Base-by-base conservation (phyloP, 2,888 invertebrate species). In the Desoria tigrina region DNA sequence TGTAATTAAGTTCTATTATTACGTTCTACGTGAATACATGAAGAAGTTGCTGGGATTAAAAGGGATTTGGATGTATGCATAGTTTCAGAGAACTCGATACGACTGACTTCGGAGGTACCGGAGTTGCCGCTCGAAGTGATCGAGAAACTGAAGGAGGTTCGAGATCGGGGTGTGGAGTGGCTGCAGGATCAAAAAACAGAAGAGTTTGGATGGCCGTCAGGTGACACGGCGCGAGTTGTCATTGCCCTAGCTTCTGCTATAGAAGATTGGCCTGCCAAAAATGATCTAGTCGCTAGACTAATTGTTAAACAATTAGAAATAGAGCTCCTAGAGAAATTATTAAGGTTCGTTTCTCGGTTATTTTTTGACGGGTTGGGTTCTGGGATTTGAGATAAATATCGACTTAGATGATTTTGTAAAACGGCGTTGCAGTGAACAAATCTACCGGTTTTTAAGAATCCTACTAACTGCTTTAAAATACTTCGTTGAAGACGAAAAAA, bases 251-350 rank as follows among this genome's bases (percentile, higher is more conserved):
- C 90, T 81, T 82, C 82, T 45, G 78, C 80, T 74, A 77, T 73
- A 72, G 77, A 74, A 72, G 77, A 71, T 67, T 76, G 71, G 75
- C 77, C 82, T 66, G 78, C 84, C 71, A 84, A 85, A 18, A 84
- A 85, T 66, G 84, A 85, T 1, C 79, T 88, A 66, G 88, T 89
- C 78, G 84, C 88, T 81, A 88, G 89, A 79, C 84, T 93, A 56
- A 89, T 89, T 21, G 87, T 88, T 32, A 93, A 93, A 78, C 91
- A 92, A 80, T 87, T 93, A 87, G 92, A 93, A 80, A 86, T 93
- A 58, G 92, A 93, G 78, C 88, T 92, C 66, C 84, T 92, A 57
- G 85, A 92, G 59, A 85, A 90, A 82, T 84, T 93, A 74, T 91
- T 91, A 84, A 87, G 89, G 87, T 89, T 81, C 82, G 83, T 78